Percentiles rank a stretch among this genome's conserved stretches.
phyloP scores from a whole-genome alignment of 2,888 invertebrate species.

The Copidosoma aretas region DNA sequence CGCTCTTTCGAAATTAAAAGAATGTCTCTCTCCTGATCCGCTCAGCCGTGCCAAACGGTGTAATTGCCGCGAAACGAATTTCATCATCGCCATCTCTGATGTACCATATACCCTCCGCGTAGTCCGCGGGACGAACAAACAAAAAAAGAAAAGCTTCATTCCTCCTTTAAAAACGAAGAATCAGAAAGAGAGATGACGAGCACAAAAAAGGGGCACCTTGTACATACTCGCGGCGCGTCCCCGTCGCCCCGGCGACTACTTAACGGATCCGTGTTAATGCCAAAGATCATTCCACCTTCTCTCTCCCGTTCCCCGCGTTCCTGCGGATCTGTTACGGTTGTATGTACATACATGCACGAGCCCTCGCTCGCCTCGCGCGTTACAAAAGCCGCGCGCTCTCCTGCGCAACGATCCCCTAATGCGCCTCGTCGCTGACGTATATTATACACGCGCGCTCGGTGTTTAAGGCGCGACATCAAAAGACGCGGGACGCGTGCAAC shows the following conservation, averaged over 20 bases:
- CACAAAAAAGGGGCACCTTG: not conserved
- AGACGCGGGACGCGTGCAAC: not conserved
- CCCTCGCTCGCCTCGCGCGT: not conserved
- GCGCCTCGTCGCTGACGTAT: conserved; percentile 1
- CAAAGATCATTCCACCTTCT: conserved; percentile 37
- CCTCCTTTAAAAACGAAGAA: too few species aligned
- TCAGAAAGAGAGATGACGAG: too few species aligned
- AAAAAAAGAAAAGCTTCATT: too few species aligned
- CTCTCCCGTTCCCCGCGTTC: not conserved
- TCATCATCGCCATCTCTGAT: too few species aligned
- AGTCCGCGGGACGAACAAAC: too few species aligned
- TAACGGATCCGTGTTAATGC: conserved; percentile 45
- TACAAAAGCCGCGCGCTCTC: conserved; percentile 3
- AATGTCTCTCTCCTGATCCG: too few species aligned
- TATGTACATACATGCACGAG: too few species aligned
- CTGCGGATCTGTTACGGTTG: conserved; percentile 38
- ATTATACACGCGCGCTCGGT: not conserved
- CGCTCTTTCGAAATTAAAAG: too few species aligned
- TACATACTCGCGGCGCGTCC: not conserved
- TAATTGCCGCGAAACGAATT: not conserved
- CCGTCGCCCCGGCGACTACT: conserved; percentile 37
- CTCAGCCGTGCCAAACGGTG: not conserved
- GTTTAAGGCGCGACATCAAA: conserved; percentile 23
- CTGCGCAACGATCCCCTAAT: conserved; percentile 6
- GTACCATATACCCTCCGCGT: too few species aligned